Conservation (phyloP, 2,797 vertebrate species). For the Microctenopoma lineatum region DNA sequence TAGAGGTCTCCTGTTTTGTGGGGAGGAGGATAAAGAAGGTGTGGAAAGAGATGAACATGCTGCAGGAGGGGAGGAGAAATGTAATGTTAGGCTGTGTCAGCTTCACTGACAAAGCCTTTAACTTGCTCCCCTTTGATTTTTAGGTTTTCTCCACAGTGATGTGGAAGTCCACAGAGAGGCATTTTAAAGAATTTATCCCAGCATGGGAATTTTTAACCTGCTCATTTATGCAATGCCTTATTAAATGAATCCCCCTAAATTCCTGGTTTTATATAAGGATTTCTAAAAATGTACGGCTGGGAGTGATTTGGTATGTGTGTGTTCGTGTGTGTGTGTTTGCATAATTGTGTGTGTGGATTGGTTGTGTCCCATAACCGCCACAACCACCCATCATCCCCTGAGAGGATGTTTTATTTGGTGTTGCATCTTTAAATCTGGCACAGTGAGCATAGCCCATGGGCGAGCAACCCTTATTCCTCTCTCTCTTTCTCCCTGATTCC, state of each 20-base stretch:
- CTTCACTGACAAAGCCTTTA: slow-evolving; percentile 21
- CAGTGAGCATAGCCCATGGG: slow-evolving; percentile 50
- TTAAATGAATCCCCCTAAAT: slow-evolving; percentile 51
- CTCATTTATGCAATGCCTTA: slow-evolving; percentile 48
- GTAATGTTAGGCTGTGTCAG: slow-evolving; percentile 21
- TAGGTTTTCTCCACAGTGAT: slow-evolving; percentile 28
- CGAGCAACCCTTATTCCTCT: slow-evolving; percentile 44
- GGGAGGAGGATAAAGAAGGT: slow-evolving; percentile 22
- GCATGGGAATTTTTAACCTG: slow-evolving; percentile 57
- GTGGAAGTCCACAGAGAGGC: slow-evolving; percentile 44
- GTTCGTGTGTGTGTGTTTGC: slow-evolving; percentile 28
- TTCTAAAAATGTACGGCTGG: slow-evolving; percentile 64
- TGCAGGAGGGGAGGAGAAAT: slow-evolving; percentile 31
- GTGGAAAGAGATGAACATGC: slow-evolving; percentile 25
- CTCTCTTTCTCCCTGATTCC: slow-evolving; percentile 32
- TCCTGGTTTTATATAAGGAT: slow-evolving; percentile 56
- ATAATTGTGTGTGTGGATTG: slow-evolving; percentile 30
- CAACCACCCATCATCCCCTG: slow-evolving; percentile 61
- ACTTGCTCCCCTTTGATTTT: slow-evolving; percentile 9
- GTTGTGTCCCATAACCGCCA: slow-evolving; percentile 50
- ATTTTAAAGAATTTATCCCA: slow-evolving; percentile 44
- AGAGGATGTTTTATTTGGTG: slow-evolving; percentile 75
- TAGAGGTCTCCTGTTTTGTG: slow-evolving; percentile 1
- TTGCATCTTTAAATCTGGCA: slow-evolving; percentile 70
- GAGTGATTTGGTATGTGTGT: slow-evolving; percentile 56